Conservation (phyloP, 2,797 vertebrate species). For the Cottoperca gobio region DNA sequence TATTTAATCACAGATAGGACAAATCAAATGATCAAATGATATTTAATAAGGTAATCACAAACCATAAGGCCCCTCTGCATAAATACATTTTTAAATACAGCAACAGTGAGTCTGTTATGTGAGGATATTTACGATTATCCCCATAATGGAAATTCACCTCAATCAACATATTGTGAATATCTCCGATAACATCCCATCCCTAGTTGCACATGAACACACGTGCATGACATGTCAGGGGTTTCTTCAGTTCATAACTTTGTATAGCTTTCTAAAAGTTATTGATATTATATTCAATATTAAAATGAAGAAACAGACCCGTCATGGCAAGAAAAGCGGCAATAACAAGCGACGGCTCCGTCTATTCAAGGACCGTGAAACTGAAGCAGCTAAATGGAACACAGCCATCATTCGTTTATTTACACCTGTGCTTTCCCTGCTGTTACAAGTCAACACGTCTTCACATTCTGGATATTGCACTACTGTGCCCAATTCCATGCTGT, state of each 20-base stretch:
- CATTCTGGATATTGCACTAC: neutral
- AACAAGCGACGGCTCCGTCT: too few relatives aligned
- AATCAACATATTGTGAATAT: too few relatives aligned
- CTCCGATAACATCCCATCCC: too few relatives aligned
- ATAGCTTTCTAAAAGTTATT: slow-evolving; percentile 12
- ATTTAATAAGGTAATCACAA: too few relatives aligned
- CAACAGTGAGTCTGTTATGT: too few relatives aligned
- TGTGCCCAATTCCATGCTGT: neutral
- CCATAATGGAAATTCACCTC: too few relatives aligned
- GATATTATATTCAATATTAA: neutral
- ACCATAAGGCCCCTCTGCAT: too few relatives aligned
- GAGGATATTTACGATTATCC: too few relatives aligned
- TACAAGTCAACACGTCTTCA: neutral
- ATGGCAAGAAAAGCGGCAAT: neutral
- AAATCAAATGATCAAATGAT: too few relatives aligned
- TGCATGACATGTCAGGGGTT: neutral
- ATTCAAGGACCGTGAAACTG: too few relatives aligned
- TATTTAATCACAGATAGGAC: too few relatives aligned
- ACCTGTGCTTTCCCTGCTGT: neutral
- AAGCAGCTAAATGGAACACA: neutral
- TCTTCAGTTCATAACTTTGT: neutral
- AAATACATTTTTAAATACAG: too few relatives aligned
- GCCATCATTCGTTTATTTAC: neutral
- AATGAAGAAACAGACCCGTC: neutral
- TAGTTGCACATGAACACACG: neutral